These are phyloP conservation scores for Axea sp. DNA, from an alignment of 2,888 invertebrate genomes.

Conservation along the genomic window DNA sequence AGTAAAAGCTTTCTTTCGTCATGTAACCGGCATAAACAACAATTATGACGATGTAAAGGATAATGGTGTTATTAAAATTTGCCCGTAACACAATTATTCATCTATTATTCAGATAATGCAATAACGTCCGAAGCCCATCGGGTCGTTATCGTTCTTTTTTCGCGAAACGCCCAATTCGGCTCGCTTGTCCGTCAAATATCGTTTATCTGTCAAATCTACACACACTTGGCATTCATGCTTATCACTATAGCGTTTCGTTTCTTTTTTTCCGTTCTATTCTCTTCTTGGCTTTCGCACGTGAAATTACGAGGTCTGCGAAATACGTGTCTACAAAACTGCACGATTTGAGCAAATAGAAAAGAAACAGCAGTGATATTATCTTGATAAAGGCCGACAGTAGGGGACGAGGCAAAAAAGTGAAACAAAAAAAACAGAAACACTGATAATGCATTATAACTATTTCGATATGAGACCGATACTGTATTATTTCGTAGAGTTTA, in stretches of 20 bases:
- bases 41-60: conserved; percentile 70
- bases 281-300: conserved; percentile 45
- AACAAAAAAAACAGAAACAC: conserved; percentile 26
- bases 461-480: conserved; percentile 41
- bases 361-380: conserved; percentile 60
- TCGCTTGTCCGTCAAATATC: conserved; percentile 59
- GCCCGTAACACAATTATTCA: conserved; percentile 70
- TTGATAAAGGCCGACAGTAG: conserved; percentile 37
- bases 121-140: conserved; percentile 62
- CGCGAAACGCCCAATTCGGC: conserved; percentile 52
- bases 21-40: conserved; percentile 62
- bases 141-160: conserved; percentile 47
- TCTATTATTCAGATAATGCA: conserved; percentile 74
- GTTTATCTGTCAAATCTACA: conserved; percentile 60
- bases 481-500: conserved; percentile 47
- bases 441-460: conserved; percentile 56
- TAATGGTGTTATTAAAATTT: conserved; percentile 66
- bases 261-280: conserved; percentile 19
- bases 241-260: conserved; percentile 36
- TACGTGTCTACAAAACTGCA: conserved; percentile 39
- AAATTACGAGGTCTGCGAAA: conserved; percentile 39
- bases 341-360: conserved; percentile 55
- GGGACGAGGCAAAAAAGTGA: conserved; percentile 11
- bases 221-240: conserved; percentile 28
- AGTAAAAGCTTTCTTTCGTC: conserved; percentile 61